Percentiles rank a stretch among this genome's conserved stretches.
Conservation (phyloP, 2,888 invertebrate genomes). For the Itoplectis maculator region DNA sequence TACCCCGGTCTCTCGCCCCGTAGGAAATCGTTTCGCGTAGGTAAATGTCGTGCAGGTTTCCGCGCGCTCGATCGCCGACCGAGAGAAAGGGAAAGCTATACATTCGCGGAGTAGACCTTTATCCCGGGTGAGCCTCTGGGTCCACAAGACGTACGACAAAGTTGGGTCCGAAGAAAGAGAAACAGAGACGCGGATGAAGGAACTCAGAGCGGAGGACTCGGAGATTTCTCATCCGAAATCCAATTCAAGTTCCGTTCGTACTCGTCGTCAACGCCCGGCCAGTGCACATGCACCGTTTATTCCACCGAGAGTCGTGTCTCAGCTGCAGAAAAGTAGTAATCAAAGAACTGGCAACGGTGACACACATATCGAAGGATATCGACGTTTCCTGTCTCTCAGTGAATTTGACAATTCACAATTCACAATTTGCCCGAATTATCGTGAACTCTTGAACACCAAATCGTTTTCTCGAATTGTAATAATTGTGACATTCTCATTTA, state of each 20-base stretch:
- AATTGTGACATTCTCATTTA: no score
- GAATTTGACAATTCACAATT: no score
- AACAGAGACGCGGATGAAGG: not conserved
- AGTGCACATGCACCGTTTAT: slow-evolving; percentile 28
- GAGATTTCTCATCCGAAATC: slow-evolving; percentile 58
- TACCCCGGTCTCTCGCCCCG: slow-evolving; percentile 5
- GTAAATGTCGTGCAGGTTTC: slow-evolving; percentile 19
- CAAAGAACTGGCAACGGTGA: not conserved
- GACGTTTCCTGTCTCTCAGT: no score
- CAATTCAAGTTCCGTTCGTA: slow-evolving; percentile 59
- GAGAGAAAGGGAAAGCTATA: not conserved
- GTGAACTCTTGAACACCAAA: no score
- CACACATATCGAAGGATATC: no score
- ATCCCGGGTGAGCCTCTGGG: slow-evolving; percentile 1
- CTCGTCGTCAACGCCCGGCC: slow-evolving; percentile 23
- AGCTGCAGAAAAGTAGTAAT: slow-evolving; percentile 44
- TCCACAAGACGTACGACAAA: not conserved
- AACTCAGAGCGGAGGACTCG: slow-evolving; percentile 9
- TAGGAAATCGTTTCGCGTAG: not conserved
- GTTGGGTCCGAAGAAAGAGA: slow-evolving; percentile 13
- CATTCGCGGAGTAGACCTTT: not conserved
- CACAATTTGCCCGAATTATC: no score
- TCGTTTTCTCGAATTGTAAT: no score
- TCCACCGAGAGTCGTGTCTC: slow-evolving; percentile 47
- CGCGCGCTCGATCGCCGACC: not conserved